A percentile compares a stretch with the other conserved stretches of the same genome.
Conservation (phyloP, 2,888 invertebrate species). For the Camptogramma bilineatum region DNA sequence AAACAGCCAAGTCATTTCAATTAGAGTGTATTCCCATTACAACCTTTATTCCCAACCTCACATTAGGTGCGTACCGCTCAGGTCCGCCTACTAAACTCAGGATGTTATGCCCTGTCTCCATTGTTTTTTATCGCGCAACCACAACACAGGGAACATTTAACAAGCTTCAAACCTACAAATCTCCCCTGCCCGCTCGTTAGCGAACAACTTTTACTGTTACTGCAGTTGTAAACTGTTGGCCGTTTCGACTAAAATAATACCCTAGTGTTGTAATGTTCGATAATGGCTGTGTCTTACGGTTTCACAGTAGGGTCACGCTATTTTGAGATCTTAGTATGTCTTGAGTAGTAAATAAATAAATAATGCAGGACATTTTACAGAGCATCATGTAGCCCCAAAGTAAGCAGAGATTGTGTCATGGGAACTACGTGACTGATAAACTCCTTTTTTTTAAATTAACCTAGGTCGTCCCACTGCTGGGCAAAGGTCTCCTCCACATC, state of each 20-base stretch:
- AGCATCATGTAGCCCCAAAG: too few relatives aligned
- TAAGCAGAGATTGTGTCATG: too few relatives aligned
- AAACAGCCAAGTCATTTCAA: constrained; percentile 25
- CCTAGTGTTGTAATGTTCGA: constrained; percentile 28
- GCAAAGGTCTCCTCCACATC: too few relatives aligned
- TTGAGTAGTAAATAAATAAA: too few relatives aligned
- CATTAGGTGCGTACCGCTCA: constrained; percentile 33
- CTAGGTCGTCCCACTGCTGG: too few relatives aligned
- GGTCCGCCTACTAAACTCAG: constrained; percentile 28
- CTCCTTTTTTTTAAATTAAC: too few relatives aligned
- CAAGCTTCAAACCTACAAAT: constrained; percentile 59
- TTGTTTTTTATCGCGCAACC: constrained; percentile 48
- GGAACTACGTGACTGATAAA: too few relatives aligned
- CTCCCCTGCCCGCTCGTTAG: constrained; percentile 62
- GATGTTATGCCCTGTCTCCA: constrained; percentile 40
- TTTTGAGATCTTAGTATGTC: not conserved
- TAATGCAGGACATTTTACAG: too few relatives aligned
- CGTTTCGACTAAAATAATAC: constrained; percentile 61
- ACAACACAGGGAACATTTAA: constrained; percentile 55
- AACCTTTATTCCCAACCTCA: constrained; percentile 29
- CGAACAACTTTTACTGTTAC: constrained; percentile 66
- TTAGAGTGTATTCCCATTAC: constrained; percentile 23
- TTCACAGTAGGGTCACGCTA: constrained; percentile 4
- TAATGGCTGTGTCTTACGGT: constrained; percentile 27
- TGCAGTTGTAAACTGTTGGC: constrained; percentile 67